phyloP scores from a whole-genome alignment of 2,113 vertebrate genomes.

The Sorex araneus region DNA sequence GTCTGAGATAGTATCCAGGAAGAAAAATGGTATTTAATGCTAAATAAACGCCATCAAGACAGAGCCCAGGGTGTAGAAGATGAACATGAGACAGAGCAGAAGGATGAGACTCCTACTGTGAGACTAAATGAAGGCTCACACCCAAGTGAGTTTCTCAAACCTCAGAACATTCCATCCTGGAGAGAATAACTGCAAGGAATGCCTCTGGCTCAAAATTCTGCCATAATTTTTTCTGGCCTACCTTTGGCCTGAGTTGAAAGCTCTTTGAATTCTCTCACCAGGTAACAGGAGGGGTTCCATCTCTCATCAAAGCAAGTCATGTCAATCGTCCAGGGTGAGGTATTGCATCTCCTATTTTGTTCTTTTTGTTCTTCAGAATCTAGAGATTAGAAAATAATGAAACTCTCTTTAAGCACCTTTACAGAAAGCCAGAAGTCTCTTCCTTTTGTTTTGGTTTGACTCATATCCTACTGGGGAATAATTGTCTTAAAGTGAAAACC shows the following conservation, averaged over 20 bases:
- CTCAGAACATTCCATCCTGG: not conserved
- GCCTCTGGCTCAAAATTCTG: not conserved
- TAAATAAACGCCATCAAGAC: slow-evolving; percentile 25
- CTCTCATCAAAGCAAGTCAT: not conserved
- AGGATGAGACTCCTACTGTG: not conserved
- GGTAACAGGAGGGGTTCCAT: no score
- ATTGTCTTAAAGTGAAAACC: not conserved
- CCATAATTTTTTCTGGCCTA: no score
- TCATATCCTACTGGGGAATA: not conserved
- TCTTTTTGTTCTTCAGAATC: not conserved
- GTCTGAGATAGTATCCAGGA: slow-evolving; percentile 2
- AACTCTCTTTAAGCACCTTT: slow-evolving; percentile 13
- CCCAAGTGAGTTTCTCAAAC: not conserved
- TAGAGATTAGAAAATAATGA: not conserved
- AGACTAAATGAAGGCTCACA: not conserved
- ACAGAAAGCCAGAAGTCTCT: not conserved
- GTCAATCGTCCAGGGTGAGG: not conserved
- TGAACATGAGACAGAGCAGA: not conserved
- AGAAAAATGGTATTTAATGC: not conserved
- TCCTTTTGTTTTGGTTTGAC: slow-evolving; percentile 27
- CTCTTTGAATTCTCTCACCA: no score
- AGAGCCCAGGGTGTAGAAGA: not conserved
- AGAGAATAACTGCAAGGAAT: not conserved
- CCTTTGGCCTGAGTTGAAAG: no score
- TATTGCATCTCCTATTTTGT: not conserved